A percentile compares a stretch with the other conserved stretches of the same genome.
These are phyloP conservation scores for Pachypsylla venusta DNA, from an alignment of 1,140 invertebrate species.

Conservation along the genomic window DNA sequence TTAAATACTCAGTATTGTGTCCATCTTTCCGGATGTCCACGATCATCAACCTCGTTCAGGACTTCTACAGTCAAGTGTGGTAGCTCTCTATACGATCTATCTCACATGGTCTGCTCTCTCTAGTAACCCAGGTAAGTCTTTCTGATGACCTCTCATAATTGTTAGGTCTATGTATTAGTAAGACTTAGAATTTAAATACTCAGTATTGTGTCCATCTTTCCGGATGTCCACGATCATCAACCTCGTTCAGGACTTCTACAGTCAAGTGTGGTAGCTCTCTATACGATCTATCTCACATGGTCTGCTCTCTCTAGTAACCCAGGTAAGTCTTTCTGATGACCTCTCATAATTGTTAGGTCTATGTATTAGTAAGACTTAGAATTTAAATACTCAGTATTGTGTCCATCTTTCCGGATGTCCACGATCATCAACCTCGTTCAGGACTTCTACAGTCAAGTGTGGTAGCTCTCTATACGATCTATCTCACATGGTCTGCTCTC, in stretches of 20 bases:
- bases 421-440: slow-evolving; percentile 71
- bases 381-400: too few relatives aligned
- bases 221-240: slow-evolving; percentile 77
- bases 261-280: slow-evolving; percentile 81
- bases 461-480: slow-evolving; percentile 84
- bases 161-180: too few relatives aligned
- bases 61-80: slow-evolving; percentile 80
- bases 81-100: slow-evolving; percentile 86
- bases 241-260: slow-evolving; percentile 77
- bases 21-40: slow-evolving; percentile 84
- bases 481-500: slow-evolving; percentile 96
- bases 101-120: slow-evolving; percentile 96
- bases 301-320: slow-evolving; percentile 77
- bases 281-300: slow-evolving; percentile 95
- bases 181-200: too few relatives aligned
- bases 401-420: slow-evolving; percentile 85
- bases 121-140: slow-evolving; percentile 34
- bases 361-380: too few relatives aligned
- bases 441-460: slow-evolving; percentile 84
- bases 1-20: too few relatives aligned
- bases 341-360: too few relatives aligned
- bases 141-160: too few relatives aligned
- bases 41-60: slow-evolving; percentile 72
- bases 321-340: slow-evolving; percentile 19
- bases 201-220: slow-evolving; percentile 89